Evolutionary conservation across 2,113 vertebrate species (phyloP).

Genomic region (Lepidothrix coronata): DNA sequence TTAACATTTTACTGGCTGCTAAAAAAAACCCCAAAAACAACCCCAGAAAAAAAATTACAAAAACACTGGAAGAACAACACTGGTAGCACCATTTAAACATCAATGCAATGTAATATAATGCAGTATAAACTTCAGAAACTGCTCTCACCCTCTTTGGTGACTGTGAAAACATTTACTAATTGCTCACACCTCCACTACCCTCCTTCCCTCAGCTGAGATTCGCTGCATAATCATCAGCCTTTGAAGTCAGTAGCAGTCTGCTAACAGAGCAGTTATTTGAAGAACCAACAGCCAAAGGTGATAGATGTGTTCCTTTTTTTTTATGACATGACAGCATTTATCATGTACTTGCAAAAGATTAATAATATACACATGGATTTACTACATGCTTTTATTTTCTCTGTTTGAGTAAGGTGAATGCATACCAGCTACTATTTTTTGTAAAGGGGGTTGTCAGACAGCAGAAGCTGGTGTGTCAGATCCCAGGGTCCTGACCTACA

Average conservation of each 20-base stretch:
- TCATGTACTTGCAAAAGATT: background rate
- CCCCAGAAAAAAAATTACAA: background rate
- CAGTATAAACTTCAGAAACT: background rate
- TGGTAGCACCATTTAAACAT: background rate
- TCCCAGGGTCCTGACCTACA: background rate
- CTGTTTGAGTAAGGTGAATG: background rate
- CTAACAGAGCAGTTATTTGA: constrained; percentile 10
- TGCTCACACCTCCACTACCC: background rate
- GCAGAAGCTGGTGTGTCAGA: background rate
- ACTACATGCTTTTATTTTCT: background rate
- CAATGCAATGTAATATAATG: background rate
- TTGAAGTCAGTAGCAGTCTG: background rate
- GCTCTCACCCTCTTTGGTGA: background rate
- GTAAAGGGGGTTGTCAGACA: background rate
- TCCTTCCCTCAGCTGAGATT: background rate
- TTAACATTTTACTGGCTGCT: background rate
- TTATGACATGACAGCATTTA: background rate
- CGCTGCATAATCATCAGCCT: background rate
- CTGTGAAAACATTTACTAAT: constrained; percentile 6
- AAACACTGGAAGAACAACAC: background rate
- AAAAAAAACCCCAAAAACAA: background rate
- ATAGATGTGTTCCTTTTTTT: background rate
- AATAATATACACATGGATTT: background rate
- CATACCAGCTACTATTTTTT: background rate
- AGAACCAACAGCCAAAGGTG: background rate